Percentiles rank a stretch among this genome's conserved stretches.
Conservation (phyloP, 1,140 invertebrate genomes). For the Brachionus asplanchnoidis region DNA sequence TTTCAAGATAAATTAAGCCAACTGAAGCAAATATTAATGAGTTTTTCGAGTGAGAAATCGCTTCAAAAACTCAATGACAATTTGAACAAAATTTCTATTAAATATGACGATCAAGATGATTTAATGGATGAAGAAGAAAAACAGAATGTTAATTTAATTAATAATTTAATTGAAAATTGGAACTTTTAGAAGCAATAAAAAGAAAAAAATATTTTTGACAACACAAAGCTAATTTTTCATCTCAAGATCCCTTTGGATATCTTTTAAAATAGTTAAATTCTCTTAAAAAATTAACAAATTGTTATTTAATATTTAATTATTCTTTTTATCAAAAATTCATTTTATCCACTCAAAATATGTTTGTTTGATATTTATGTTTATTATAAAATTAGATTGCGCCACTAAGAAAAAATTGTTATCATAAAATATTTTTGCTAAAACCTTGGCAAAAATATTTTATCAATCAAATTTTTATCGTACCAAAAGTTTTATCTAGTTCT, state of each 20-base stretch:
- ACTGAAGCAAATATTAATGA: background rate
- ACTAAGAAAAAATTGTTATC: background rate
- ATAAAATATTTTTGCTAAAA: background rate
- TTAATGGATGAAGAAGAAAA: background rate
- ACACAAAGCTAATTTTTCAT: background rate
- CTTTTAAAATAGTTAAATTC: background rate
- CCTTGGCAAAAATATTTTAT: background rate
- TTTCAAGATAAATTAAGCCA: background rate
- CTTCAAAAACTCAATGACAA: background rate
- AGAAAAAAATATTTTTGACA: background rate
- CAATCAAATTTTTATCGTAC: background rate
- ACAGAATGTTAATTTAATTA: conserved; percentile 13
- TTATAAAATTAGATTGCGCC: background rate
- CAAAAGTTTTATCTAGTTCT: background rate
- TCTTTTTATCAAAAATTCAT: background rate
- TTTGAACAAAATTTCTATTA: background rate
- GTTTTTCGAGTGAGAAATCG: background rate
- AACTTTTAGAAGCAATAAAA: background rate
- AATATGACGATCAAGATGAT: background rate
- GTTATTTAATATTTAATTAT: background rate
- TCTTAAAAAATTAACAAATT: background rate
- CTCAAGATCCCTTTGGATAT: background rate
- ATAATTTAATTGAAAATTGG: conserved; percentile 37
- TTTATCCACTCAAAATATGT: background rate
- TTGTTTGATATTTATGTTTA: background rate